A percentile compares a stretch with the other conserved stretches of the same genome.
Conservation (phyloP, 2,113 vertebrate species). For the Sceloporus tristichus region DNA sequence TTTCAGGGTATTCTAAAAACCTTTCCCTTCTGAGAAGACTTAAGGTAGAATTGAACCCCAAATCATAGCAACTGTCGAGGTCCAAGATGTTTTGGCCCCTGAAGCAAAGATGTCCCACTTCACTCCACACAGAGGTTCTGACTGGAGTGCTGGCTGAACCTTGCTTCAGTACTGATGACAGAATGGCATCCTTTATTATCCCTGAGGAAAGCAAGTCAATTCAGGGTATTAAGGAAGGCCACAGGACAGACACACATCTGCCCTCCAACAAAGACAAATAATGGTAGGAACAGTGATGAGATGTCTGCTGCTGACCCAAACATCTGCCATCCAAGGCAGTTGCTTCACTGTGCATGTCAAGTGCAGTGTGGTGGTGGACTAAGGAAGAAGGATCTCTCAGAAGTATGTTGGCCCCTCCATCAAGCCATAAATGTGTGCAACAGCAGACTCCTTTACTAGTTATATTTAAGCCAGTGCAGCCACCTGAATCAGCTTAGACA, state of each 20-base stretch:
- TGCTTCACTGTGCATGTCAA: not conserved
- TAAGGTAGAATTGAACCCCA: not conserved
- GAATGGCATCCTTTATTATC: too few relatives aligned
- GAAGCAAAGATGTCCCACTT: not conserved
- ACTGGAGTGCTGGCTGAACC: too few relatives aligned
- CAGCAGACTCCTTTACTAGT: not conserved
- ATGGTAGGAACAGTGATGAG: too few relatives aligned
- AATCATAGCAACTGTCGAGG: not conserved
- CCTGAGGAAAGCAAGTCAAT: too few relatives aligned
- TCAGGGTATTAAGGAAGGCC: too few relatives aligned
- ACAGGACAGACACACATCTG: too few relatives aligned
- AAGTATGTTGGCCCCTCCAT: not conserved
- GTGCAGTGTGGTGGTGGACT: not conserved
- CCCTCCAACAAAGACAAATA: too few relatives aligned
- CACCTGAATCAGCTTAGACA: not conserved
- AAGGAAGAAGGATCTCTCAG: not conserved
- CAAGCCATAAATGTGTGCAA: too few relatives aligned
- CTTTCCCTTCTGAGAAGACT: not conserved
- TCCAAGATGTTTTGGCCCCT: not conserved
- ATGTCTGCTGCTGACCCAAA: too few relatives aligned
- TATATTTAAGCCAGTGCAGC: not conserved
- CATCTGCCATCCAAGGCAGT: too few relatives aligned
- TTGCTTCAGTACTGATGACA: too few relatives aligned
- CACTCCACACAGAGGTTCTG: too few relatives aligned
- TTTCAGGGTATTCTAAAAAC: not conserved